A percentile compares a stretch with the other conserved stretches of the same genome.
Conservation (phyloP, 2,113 vertebrate genomes). For the Thalassoma bifasciatum region DNA sequence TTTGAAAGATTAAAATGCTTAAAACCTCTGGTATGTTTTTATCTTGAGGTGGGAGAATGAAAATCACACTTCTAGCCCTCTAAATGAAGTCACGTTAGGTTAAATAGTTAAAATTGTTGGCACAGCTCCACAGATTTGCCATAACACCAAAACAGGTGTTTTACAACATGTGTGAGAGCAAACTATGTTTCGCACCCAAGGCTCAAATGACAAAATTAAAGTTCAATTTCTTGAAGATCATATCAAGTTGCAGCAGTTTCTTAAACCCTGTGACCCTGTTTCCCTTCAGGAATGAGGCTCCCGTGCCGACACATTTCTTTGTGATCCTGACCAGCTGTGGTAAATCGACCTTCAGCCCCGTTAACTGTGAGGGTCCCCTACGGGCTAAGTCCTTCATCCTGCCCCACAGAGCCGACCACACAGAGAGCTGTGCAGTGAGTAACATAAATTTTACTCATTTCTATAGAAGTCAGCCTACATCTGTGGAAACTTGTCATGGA, state of each 20-base stretch:
- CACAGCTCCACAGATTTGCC: too few species aligned
- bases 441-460: neutral
- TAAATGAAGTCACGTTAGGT: neutral
- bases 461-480: neutral
- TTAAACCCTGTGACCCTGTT: neutral
- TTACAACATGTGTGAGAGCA: neutral
- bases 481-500: slow-evolving; percentile 28
- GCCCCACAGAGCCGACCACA: slow-evolving; percentile 89
- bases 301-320: slow-evolving; percentile 93
- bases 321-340: slow-evolving; percentile 91
- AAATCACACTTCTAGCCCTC: neutral
- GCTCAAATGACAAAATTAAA: too few species aligned
- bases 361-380: slow-evolving; percentile 81
- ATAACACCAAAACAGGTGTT: neutral
- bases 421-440: slow-evolving; percentile 94
- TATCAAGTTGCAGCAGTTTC: neutral
- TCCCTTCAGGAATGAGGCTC: slow-evolving; percentile 79
- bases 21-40: too few species aligned
- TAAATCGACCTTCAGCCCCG: slow-evolving; percentile 71
- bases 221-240: too few species aligned
- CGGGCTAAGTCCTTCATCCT: slow-evolving; percentile 87
- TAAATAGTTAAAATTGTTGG: neutral
- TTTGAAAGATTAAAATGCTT: too few species aligned
- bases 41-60: too few species aligned
- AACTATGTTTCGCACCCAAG: too few species aligned